Evolutionary conservation across 2,113 vertebrate species (phyloP).

Genomic region (Xiphophorus hellerii): DNA sequence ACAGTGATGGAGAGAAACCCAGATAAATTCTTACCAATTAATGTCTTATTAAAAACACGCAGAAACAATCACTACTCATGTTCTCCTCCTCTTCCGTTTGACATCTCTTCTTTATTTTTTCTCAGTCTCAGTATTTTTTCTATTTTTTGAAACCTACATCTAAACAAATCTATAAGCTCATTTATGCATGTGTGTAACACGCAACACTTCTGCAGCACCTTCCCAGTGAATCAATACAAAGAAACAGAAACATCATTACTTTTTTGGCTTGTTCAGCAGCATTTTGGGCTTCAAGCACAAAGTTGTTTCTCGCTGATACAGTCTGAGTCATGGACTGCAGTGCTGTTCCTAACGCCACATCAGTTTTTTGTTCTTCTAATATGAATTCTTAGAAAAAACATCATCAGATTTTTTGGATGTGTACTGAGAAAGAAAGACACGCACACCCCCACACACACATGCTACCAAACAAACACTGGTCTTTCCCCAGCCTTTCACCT

Average conservation of each 20-base stretch:
- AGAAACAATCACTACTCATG: neutral
- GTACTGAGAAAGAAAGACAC: no score
- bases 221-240: conserved; percentile 16
- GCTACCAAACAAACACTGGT: conserved; percentile 22
- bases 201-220: conserved; percentile 5
- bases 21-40: neutral
- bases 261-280: conserved; percentile 9
- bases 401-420: neutral
- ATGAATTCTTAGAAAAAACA: neutral
- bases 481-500: conserved; percentile 56
- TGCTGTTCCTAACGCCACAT: neutral
- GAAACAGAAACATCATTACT: conserved; percentile 5
- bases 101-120: neutral
- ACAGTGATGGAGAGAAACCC: neutral
- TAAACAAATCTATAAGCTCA: neutral
- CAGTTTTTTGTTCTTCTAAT: neutral
- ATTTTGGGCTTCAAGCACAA: neutral
- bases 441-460: conserved; percentile 5
- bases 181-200: neutral
- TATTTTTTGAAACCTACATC: conserved; percentile 16
- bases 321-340: conserved; percentile 32
- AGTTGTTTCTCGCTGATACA: conserved; percentile 10
- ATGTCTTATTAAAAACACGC: neutral
- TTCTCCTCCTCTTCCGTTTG: neutral
- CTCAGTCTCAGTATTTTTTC: neutral